phyloP scores from a whole-genome alignment of 1,140 invertebrate genomes.

The Gryon sp. region DNA sequence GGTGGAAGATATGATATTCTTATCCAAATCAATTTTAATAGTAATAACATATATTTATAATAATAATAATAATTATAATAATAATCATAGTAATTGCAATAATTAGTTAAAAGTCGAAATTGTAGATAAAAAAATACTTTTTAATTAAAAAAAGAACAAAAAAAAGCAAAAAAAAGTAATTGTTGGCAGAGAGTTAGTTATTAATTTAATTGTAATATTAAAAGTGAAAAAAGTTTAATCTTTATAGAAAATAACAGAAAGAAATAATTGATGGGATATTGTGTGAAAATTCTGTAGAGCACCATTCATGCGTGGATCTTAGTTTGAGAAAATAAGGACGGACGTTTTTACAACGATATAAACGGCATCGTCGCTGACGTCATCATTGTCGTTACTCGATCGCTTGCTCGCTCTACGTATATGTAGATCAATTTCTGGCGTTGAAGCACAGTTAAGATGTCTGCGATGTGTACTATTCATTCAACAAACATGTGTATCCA shows the following conservation, averaged over 20 bases:
- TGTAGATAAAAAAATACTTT: too few species aligned
- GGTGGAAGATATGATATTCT: constrained; percentile 21
- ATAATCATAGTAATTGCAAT: too few species aligned
- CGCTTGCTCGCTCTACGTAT: constrained; percentile 21
- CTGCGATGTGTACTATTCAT: constrained; percentile 11
- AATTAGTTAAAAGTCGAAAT: too few species aligned
- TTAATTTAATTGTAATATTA: too few species aligned
- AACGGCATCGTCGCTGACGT: constrained; percentile 39
- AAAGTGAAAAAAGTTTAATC: too few species aligned
- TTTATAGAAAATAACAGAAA: too few species aligned
- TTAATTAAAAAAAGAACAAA: too few species aligned
- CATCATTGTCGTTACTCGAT: constrained; percentile 32
- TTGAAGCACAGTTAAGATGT: constrained; percentile 21
- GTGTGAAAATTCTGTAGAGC: too few species aligned
- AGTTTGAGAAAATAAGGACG: constrained; percentile 17
- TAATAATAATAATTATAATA: too few species aligned
- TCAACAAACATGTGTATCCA: constrained; percentile 22
- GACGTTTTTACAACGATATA: constrained; percentile 46
- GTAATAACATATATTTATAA: constrained; percentile 8
- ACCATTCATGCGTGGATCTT: constrained; percentile 3
- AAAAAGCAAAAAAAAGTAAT: too few species aligned
- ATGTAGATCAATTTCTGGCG: constrained; percentile 38
- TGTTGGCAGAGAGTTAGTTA: too few species aligned
- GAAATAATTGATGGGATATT: too few species aligned
- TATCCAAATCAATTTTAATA: constrained; percentile 20